phyloP scores from a whole-genome alignment of 2,888 invertebrate genomes.

The Sclerodermus sp. region DNA sequence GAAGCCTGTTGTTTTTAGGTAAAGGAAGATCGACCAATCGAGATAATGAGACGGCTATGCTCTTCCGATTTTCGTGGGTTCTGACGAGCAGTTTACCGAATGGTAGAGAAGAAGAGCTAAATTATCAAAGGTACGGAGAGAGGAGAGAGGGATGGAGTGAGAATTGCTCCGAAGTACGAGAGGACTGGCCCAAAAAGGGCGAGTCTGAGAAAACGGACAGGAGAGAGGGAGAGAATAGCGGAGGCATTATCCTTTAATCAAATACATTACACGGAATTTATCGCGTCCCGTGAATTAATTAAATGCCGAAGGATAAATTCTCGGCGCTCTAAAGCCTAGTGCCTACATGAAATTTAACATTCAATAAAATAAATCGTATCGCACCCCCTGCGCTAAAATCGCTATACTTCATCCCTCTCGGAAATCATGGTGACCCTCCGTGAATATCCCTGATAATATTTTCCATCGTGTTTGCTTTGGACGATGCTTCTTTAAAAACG shows the following conservation, averaged over 20 bases:
- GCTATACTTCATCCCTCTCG: slow-evolving; percentile 25
- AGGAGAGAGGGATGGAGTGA: neutral
- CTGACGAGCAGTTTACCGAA: neutral
- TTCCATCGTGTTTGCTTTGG: too few relatives aligned
- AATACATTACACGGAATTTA: slow-evolving; percentile 58
- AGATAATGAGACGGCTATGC: slow-evolving; percentile 42
- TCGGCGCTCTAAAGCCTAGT: slow-evolving; percentile 44
- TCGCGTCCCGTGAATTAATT: slow-evolving; percentile 56
- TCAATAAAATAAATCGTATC: slow-evolving; percentile 51
- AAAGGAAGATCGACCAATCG: slow-evolving; percentile 31
- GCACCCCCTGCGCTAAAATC: slow-evolving; percentile 31
- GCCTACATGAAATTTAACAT: slow-evolving; percentile 53
- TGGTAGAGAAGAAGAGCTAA: neutral
- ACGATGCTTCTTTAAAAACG: too few relatives aligned
- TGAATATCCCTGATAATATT: too few relatives aligned
- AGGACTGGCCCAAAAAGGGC: neutral
- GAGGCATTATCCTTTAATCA: slow-evolving; percentile 58
- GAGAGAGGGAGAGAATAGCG: slow-evolving; percentile 30
- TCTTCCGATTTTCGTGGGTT: slow-evolving; percentile 34
- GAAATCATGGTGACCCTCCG: slow-evolving; percentile 1
- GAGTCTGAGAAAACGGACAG: slow-evolving; percentile 5
- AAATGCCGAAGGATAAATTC: slow-evolving; percentile 58
- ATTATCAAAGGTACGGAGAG: neutral
- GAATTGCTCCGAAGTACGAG: neutral
- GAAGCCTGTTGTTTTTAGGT: slow-evolving; percentile 18